Conservation (phyloP, 2,797 vertebrate species). For the Lepilemur septentrionalis region DNA sequence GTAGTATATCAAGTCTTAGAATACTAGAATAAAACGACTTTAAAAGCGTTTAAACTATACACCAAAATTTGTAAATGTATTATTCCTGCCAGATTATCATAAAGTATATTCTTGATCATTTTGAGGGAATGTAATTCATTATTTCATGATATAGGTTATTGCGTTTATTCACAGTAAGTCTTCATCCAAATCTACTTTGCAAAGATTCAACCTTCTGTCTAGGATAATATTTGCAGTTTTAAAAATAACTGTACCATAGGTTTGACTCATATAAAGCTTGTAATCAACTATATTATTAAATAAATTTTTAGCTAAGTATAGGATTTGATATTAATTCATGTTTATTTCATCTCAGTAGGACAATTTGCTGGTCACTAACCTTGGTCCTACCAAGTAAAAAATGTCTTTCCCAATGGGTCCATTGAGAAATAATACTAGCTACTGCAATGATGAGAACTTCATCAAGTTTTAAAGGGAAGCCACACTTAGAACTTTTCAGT, state of each 20-base stretch:
- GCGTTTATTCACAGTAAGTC: neutral
- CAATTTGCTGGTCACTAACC: neutral
- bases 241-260: neutral
- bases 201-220: neutral
- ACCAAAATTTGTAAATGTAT: neutral
- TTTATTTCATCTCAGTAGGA: neutral
- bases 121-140: neutral
- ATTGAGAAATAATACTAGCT: neutral
- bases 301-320: neutral
- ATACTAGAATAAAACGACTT: neutral
- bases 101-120: neutral
- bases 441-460: neutral
- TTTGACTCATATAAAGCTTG: neutral
- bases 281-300: neutral
- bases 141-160: neutral
- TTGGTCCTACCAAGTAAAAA: neutral
- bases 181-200: neutral
- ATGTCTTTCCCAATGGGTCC: neutral
- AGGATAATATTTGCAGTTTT: neutral
- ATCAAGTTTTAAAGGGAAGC: neutral
- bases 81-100: neutral
- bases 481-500: neutral
- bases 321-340: neutral
- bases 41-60: neutral
- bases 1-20: neutral